Conservation (phyloP, 2,797 vertebrate genomes). For the Rhyacichthys aspro region DNA sequence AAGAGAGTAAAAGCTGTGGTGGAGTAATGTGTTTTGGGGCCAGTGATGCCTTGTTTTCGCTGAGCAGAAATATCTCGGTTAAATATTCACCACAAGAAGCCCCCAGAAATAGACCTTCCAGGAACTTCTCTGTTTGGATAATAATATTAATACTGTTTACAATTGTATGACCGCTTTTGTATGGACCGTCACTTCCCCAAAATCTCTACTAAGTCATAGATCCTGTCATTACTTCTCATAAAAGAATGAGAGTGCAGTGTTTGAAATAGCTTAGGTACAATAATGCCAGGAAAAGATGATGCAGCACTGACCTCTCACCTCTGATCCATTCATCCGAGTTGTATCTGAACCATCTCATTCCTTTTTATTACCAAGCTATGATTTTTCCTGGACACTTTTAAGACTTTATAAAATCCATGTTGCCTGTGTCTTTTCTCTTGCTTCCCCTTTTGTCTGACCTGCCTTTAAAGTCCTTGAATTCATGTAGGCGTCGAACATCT, state of each 20-base stretch:
- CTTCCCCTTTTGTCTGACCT: constrained; percentile 33
- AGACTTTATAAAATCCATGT: constrained; percentile 18
- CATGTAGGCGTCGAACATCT: constrained; percentile 42
- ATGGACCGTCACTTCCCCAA: constrained; percentile 35
- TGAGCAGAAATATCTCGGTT: constrained; percentile 55
- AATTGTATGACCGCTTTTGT: constrained; percentile 51
- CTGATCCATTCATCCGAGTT: constrained; percentile 39
- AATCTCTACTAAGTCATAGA: constrained; percentile 36
- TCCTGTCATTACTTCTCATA: constrained; percentile 37
- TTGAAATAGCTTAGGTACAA: constrained; percentile 35
- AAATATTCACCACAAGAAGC: constrained; percentile 56
- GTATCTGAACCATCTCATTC: constrained; percentile 13
- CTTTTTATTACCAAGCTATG: constrained; percentile 8
- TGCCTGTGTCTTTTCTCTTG: constrained; percentile 24
- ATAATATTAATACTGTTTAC: constrained; percentile 65
- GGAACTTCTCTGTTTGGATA: constrained; percentile 71
- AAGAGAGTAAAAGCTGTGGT: constrained; percentile 1
- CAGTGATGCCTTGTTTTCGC: constrained; percentile 40
- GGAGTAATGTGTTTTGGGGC: constrained; percentile 50
- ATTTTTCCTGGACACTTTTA: constrained; percentile 18
- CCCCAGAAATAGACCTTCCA: constrained; percentile 67
- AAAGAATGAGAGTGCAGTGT: constrained; percentile 25
- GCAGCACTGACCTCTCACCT: constrained; percentile 17
- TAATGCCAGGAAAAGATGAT: constrained; percentile 18
- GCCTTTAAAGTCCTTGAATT: constrained; percentile 18